These are phyloP conservation scores for Catocala nupta DNA, from an alignment of 2,888 invertebrate species.

Conservation along the genomic window DNA sequence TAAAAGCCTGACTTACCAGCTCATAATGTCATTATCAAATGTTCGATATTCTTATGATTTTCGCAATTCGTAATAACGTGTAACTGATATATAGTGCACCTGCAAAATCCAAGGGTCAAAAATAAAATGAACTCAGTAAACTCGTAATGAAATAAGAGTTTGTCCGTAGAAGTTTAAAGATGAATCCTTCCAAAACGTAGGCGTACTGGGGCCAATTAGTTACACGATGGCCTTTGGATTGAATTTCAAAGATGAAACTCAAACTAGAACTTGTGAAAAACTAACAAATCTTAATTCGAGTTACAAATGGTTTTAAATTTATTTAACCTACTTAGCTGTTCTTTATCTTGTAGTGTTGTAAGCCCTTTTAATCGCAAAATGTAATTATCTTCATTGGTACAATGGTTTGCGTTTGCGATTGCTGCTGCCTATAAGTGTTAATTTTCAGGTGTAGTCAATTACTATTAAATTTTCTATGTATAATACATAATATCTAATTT, in stretches of 20 bases:
- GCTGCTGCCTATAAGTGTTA: no score
- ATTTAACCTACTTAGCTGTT: neutral
- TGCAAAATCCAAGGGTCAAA: no score
- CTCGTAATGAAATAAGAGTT: no score
- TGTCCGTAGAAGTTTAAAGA: neutral
- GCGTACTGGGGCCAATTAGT: constrained; percentile 34
- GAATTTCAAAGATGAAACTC: constrained; percentile 35
- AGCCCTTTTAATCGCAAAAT: neutral
- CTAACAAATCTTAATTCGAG: constrained; percentile 19
- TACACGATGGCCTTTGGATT: constrained; percentile 34
- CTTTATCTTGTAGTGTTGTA: neutral
- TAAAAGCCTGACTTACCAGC: no score
- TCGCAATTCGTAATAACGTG: no score
- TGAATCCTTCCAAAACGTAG: constrained; percentile 28
- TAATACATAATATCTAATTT: no score
- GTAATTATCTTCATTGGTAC: neutral
- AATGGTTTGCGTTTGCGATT: neutral
- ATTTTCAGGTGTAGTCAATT: no score
- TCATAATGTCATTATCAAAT: no score
- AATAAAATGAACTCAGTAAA: no score
- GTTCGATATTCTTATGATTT: no score
- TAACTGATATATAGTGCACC: no score
- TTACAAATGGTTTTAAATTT: constrained; percentile 13
- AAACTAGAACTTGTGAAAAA: constrained; percentile 24
- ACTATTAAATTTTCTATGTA: no score